Evolutionary conservation across 2,113 vertebrate genomes (phyloP).

Genomic region (Festucalex cinctus): DNA sequence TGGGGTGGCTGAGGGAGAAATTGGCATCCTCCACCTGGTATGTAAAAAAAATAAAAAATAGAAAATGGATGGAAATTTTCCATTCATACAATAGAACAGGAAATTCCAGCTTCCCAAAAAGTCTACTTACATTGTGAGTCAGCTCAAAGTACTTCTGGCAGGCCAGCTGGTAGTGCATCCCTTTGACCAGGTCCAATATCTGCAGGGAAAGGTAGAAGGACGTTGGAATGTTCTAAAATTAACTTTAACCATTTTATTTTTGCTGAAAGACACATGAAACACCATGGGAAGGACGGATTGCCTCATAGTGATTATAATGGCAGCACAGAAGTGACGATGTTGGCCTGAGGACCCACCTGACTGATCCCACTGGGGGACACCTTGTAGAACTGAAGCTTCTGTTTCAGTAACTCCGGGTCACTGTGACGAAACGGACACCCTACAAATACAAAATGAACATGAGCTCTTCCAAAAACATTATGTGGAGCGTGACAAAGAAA

Average conservation of each 20-base stretch:
- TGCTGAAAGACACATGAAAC: background rate
- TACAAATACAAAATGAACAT: conserved; percentile 42
- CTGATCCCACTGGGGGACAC: conserved; percentile 78
- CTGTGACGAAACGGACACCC: conserved; percentile 97
- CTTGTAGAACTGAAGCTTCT: conserved; percentile 91
- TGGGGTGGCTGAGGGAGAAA: conserved; percentile 94
- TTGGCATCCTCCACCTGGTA: conserved; percentile 84
- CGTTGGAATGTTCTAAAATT: background rate
- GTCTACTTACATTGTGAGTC: conserved; percentile 87
- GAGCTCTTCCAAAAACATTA: background rate
- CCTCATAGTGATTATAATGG: background rate
- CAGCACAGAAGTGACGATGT: background rate
- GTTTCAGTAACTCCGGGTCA: conserved; percentile 89
- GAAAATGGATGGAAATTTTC: background rate
- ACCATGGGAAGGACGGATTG: background rate
- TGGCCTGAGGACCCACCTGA: conserved; percentile 73
- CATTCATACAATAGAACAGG: background rate
- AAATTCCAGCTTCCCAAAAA: conserved; percentile 41
- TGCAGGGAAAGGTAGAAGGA: conserved; percentile 43
- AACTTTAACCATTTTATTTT: background rate
- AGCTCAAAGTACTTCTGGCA: conserved; percentile 98
- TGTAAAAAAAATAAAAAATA: conserved; percentile 26
- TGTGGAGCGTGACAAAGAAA: background rate
- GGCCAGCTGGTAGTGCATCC: conserved; percentile 95
- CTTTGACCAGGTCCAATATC: conserved; percentile 95